Conservation (phyloP, 2,113 vertebrate species). For the Macroglossus sobrinus region DNA sequence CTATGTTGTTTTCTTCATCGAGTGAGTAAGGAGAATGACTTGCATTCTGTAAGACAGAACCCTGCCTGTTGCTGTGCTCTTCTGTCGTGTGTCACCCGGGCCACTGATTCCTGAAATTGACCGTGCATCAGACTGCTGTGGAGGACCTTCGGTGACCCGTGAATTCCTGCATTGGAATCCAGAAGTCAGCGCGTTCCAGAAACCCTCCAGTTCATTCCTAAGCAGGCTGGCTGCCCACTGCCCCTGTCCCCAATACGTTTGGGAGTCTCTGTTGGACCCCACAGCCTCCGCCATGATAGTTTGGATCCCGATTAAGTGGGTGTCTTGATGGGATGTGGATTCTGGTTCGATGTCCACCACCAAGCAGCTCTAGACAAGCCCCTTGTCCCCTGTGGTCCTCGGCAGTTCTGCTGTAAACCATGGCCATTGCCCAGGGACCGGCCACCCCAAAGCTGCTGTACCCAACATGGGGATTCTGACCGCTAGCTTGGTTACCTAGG, state of each 20-base stretch:
- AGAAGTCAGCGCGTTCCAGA: neutral
- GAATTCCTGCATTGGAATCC: neutral
- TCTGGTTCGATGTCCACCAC: neutral
- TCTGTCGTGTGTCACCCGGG: neutral
- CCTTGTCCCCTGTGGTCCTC: neutral
- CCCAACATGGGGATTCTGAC: neutral
- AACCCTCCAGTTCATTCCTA: neutral
- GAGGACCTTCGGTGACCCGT: neutral
- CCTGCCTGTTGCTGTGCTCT: neutral
- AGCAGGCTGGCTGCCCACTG: neutral
- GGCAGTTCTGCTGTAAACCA: neutral
- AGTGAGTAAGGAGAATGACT: conserved; percentile 69
- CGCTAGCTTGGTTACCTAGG: neutral
- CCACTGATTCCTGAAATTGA: conserved; percentile 14
- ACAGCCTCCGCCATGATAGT: neutral
- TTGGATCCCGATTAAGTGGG: neutral
- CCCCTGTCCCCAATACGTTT: neutral
- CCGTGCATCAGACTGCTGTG: neutral
- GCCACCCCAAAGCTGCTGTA: neutral
- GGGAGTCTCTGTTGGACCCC: neutral
- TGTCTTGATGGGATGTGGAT: neutral
- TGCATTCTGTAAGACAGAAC: conserved; percentile 47
- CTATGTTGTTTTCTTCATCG: conserved; percentile 42
- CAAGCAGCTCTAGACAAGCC: neutral
- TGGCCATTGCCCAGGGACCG: neutral